Base-by-base conservation (phyloP, 2,113 vertebrate genomes). In the Emydocephalus ijimae region DNA sequence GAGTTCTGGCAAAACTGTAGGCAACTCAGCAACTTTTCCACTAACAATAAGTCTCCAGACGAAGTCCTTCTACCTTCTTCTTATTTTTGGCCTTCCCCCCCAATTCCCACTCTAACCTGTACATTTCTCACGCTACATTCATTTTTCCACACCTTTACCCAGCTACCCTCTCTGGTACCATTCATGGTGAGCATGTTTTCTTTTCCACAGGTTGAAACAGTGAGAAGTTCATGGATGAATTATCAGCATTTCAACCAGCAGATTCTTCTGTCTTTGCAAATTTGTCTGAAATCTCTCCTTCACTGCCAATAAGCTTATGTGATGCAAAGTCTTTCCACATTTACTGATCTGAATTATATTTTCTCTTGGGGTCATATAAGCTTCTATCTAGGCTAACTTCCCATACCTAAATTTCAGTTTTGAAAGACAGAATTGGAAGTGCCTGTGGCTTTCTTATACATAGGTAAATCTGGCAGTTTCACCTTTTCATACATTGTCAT, bases 161-260 rank as follows among this genome's bases (percentile, higher is more conserved):
- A 81, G 3, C 74, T 81, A 81, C 74, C 18, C 74, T 81, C n/a
- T 21, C 74, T 81, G 74, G 74, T 81, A 81, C 34, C 74, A 81
- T 81, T 81, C 74, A 81, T 39, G 74, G 34, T 81, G 20, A 43
- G 74, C 18, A 20, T 81, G 74, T 81, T 81, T 81, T 81, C 74
- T 81, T 81, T 81, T 39, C 74, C 34, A 81, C 34, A 81, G 74
- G 43, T 88, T 81, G 93, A 92, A 94, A 88, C 88, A 92, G 24
- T 23, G 23, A 92, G 89, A 64, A 92, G 89, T 87, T 94, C 93
- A 93, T 85, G 96, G 94, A 94, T 52, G 56, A 91, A 86, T 87
- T 91, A 56, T 86, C 94, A 86, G 9, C 93, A 93, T 94, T 92
- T 81, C 74, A 91, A 74, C 34, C 89, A 81, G 94, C 57, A 81